Base-by-base conservation (phyloP, 92 coral and sea anemone species). In the Porites cylindrica region DNA sequence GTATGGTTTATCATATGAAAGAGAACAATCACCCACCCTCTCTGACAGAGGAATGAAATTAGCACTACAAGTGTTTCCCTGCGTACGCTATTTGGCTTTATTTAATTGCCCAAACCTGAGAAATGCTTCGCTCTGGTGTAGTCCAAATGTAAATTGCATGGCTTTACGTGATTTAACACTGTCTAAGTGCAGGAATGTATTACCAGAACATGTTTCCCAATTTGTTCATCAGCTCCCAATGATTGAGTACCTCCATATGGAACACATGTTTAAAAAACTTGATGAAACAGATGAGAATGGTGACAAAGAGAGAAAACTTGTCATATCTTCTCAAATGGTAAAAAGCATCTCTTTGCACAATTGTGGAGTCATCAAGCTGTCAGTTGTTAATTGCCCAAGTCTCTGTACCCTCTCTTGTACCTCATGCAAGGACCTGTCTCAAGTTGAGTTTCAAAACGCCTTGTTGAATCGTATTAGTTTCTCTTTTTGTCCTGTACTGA, bases 1-100 rank as follows among this genome's bases (percentile, higher is more conserved):
- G 63, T 76, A 81, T 76, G 91, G 91, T 51, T 32, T 88, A 59
- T 32, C 86, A 58, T 62, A 67, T 6, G 85, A 81, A 80, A 78
- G 81, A 68, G 87, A 81, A 56, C 91, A 88, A 20, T 52, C 74
- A 9, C 85, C 86, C 20, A 69, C 85, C 11, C 53, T 88, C 70
- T 80, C 91, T 24, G 91, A 88, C 51, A 66, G 80, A 63, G 91
- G 91, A 19, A 43, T 88, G 81, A 82, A 88, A 60, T 50, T 78
- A 74, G 91, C 91, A 29, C 51, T 88, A n/a, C 80, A 82, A 83
- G 88, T 88, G 12, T 88, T 88, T 60, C 91, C 91, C 12, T 50
- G 24, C 14, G 91, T 88, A 5, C 91, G 82, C 60, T 75, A 72
- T 82, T 83, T 88, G 32, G 71, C 88, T 1, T 67, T 82, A 50